phyloP scores from a whole-genome alignment of 2,113 vertebrate genomes.

The Centropus unirufus region DNA sequence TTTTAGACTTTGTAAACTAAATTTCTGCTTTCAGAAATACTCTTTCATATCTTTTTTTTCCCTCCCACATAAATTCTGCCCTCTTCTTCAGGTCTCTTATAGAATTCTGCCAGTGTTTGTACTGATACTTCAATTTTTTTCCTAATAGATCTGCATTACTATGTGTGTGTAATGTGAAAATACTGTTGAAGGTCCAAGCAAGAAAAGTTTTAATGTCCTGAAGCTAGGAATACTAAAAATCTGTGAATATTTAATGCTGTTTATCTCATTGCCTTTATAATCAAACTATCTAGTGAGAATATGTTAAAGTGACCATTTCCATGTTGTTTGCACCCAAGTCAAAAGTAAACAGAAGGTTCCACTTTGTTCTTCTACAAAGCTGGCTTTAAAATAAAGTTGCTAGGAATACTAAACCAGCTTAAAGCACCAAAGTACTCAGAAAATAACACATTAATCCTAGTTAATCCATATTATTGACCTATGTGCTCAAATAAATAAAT shows the following conservation, averaged over 20 bases:
- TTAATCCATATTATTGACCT: slow-evolving; percentile 73
- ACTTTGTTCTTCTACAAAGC: slow-evolving; percentile 8
- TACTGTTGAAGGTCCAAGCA: neutral
- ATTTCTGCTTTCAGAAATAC: neutral
- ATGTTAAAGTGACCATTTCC: neutral
- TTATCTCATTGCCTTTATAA: neutral
- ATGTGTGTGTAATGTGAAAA: neutral
- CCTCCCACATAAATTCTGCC: neutral
- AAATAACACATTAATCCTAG: slow-evolving; percentile 70
- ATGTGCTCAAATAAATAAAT: slow-evolving; percentile 23
- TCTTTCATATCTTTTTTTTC: neutral
- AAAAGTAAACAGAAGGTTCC: slow-evolving; percentile 1
- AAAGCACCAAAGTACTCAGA: slow-evolving; percentile 70
- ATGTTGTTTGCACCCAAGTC: neutral
- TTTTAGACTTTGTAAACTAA: neutral
- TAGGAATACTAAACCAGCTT: slow-evolving; percentile 62
- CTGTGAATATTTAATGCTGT: neutral
- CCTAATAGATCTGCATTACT: neutral
- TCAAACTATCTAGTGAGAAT: neutral
- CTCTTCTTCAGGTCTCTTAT: neutral
- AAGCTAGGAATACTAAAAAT: neutral
- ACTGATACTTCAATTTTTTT: neutral
- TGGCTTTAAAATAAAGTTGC: slow-evolving; percentile 57
- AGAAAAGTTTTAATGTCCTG: neutral
- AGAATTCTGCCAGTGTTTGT: neutral